These are phyloP conservation scores for Procambarus clarkii DNA, from an alignment of 1,140 invertebrate species.

Conservation along the genomic window DNA sequence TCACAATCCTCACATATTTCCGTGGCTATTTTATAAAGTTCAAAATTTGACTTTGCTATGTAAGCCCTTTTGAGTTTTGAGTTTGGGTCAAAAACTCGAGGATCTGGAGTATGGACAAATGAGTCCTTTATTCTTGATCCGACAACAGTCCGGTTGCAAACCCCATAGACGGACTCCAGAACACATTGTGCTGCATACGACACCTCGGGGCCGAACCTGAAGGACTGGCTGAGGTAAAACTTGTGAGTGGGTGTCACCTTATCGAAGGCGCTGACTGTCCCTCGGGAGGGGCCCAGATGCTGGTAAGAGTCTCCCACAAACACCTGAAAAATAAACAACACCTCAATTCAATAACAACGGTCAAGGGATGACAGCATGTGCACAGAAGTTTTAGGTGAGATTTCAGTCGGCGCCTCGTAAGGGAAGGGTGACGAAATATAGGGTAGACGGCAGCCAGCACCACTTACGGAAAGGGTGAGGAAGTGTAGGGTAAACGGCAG, in stretches of 20 bases:
- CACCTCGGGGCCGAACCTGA: conserved; percentile 73
- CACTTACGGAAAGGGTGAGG: too few relatives aligned
- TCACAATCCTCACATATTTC: not conserved
- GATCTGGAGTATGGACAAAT: not conserved
- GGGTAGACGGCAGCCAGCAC: too few relatives aligned
- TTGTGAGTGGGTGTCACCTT: conserved; percentile 73
- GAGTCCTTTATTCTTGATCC: conserved; percentile 9
- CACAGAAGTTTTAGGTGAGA: too few relatives aligned
- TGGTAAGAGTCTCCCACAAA: conserved; percentile 77
- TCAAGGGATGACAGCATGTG: too few relatives aligned
- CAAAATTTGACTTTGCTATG: conserved; percentile 9
- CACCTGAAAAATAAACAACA: not conserved
- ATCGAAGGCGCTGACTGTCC: conserved; percentile 76
- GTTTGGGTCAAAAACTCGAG: not conserved
- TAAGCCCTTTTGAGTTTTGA: conserved; percentile 5
- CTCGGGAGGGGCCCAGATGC: conserved; percentile 77
- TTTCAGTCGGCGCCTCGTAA: too few relatives aligned
- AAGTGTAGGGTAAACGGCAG: too few relatives aligned
- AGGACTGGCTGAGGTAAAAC: conserved; percentile 77
- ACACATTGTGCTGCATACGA: conserved; percentile 66
- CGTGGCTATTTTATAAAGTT: conserved; percentile 17
- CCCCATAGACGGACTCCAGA: not conserved
- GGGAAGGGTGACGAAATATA: too few relatives aligned
- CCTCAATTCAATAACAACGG: too few relatives aligned
- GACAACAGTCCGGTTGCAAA: conserved; percentile 15